Percentiles rank a stretch among this genome's conserved stretches.
Conservation (phyloP, 2,797 vertebrate species). For the Myotis pilosus region DNA sequence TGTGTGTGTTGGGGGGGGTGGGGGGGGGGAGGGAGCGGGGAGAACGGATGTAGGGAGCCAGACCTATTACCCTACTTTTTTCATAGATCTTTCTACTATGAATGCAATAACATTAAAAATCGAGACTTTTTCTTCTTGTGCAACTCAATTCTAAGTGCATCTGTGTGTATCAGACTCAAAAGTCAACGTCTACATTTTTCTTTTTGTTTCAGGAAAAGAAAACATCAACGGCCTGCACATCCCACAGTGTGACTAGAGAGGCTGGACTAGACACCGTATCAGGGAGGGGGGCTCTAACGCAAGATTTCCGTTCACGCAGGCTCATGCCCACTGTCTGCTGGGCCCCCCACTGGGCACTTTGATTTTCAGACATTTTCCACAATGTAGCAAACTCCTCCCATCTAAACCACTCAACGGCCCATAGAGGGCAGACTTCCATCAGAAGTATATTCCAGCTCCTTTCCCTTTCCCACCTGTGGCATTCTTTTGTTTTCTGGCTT, state of each 20-base stretch:
- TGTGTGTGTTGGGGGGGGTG: no score
- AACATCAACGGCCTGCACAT: background rate
- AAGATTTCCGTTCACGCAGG: background rate
- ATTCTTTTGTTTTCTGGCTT: background rate
- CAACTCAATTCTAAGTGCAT: background rate
- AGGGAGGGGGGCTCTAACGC: background rate
- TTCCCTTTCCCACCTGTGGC: background rate
- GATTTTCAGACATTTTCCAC: slow-evolving; percentile 33
- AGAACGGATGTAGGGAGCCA: background rate
- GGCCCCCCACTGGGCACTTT: background rate
- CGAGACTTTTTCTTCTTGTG: background rate
- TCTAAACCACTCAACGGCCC: slow-evolving; percentile 32
- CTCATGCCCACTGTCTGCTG: background rate
- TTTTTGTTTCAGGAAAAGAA: background rate
- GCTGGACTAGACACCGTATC: background rate
- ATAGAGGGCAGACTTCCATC: slow-evolving; percentile 68
- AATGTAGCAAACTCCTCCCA: background rate
- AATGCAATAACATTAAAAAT: background rate
- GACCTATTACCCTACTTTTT: background rate
- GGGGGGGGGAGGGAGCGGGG: accelerated
- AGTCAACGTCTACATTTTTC: background rate
- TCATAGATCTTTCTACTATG: background rate
- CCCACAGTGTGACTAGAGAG: background rate
- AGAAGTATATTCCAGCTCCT: background rate
- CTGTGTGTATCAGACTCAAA: background rate